These are phyloP conservation scores for Neopelma chrysocephalum DNA, from an alignment of 2,797 vertebrate species.

Conservation along the genomic window DNA sequence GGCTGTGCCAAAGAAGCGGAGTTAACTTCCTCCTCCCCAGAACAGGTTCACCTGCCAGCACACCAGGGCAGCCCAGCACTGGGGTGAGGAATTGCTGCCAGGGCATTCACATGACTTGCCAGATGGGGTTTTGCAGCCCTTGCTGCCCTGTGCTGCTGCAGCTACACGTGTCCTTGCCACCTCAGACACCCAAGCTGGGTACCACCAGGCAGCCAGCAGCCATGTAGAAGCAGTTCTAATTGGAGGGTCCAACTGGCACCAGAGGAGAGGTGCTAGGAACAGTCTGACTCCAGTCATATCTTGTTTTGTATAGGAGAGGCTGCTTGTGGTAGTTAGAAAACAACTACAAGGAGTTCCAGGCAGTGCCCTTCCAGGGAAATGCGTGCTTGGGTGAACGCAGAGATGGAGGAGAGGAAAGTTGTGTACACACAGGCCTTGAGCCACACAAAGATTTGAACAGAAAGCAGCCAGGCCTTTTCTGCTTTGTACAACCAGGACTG, in stretches of 20 bases:
- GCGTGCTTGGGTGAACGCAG: not conserved
- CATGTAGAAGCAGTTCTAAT: not conserved
- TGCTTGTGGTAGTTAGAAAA: not conserved
- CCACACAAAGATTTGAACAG: not conserved
- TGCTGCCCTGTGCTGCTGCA: not conserved
- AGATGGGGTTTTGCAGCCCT: not conserved
- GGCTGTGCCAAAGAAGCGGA: not conserved
- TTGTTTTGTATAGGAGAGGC: not conserved
- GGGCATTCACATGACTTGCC: not conserved
- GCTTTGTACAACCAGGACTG: not conserved
- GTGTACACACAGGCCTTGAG: not conserved
- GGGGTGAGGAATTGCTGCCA: not conserved
- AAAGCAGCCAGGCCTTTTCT: not conserved
- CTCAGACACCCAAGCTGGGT: not conserved
- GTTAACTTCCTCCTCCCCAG: constrained; percentile 38
- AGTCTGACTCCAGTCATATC: not conserved
- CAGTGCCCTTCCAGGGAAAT: not conserved
- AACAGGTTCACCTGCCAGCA: not conserved
- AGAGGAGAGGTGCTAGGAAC: not conserved
- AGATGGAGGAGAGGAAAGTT: not conserved
- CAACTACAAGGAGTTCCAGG: not conserved
- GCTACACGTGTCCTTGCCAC: not conserved
- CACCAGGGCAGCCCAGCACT: not conserved
- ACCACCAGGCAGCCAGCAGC: fast-evolving
- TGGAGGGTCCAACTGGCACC: not conserved